Base-by-base conservation (phyloP, 2,888 invertebrate species). In the Oligia strigilis region DNA sequence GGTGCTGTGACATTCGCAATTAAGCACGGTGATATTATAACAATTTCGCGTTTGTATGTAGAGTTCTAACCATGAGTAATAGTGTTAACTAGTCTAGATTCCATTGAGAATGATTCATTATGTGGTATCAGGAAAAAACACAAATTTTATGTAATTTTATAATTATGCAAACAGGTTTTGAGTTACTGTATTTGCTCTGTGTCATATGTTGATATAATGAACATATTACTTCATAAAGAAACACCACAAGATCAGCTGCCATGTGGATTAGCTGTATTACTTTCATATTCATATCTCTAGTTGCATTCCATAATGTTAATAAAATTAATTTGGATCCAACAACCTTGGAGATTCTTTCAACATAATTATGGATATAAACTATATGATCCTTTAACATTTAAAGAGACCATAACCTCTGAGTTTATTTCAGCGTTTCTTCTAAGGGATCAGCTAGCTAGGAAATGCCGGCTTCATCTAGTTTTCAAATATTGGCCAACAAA, bases 1-100 rank as follows among this genome's bases (percentile, higher is more conserved):
- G 75, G 23, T 66, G 29, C 29, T 64, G 72, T 77, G 74, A 78
- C 40, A 80, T 60, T 62, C 9, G 29, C 60, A 81, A 87, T 82
- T 80, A 69, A 19, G 64, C 67, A 72, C 70, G 77, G 69, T 75
- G 13, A 29, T 76, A 67, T 49, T 79, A 52, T 17, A 71, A 29
- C 23, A 74, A 74, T 73, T 73, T 72, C 43, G 29, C 23, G 3
- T 75, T 13, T 71, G 11, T 70, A 69, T 77, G 55, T 36, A 6
- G 49, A 72, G 17, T 52, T 75, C 52, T 43, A 77, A 43, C 73
- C 29, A 82, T 83, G 78, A 83, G 36, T 75, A 81, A 78, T 79
- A 40, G 23, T 71, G 65, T 11, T 62, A 72, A 71, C 13, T 64
- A 70, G 43, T 65, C 43, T 64, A 40, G 52, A 72, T 43, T 72